These are phyloP conservation scores for Cyclophora albipunctata DNA, from an alignment of 2,888 invertebrate species.

Conservation along the genomic window DNA sequence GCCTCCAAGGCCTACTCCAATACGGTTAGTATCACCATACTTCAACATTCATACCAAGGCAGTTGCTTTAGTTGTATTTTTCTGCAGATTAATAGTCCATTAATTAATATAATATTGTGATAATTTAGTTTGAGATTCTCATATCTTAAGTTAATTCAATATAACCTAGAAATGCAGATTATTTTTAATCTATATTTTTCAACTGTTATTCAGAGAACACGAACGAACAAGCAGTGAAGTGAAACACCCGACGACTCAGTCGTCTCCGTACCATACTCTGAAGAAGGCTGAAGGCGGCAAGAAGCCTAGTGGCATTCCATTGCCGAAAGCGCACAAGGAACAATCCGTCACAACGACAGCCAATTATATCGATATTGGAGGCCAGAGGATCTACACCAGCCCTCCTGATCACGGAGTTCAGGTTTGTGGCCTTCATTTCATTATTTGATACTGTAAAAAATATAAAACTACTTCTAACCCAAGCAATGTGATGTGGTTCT, in stretches of 20 bases:
- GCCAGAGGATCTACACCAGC: slow-evolving; percentile 67
- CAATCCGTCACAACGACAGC: slow-evolving; percentile 54
- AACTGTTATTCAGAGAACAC: slow-evolving; percentile 45
- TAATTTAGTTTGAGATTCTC: too few species aligned
- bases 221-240: slow-evolving; percentile 66
- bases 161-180: too few species aligned
- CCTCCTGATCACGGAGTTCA: slow-evolving; percentile 72
- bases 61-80: too few species aligned
- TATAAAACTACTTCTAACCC: too few species aligned
- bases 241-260: slow-evolving; percentile 60
- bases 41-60: too few species aligned
- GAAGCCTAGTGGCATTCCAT: slow-evolving; percentile 66
- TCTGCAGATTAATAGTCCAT: too few species aligned
- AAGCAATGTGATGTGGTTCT: too few species aligned
- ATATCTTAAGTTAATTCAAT: too few species aligned
- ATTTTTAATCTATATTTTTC: too few species aligned
- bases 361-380: slow-evolving; percentile 68
- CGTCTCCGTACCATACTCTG: slow-evolving; percentile 66
- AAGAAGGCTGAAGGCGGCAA: slow-evolving; percentile 56
- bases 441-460: too few species aligned
- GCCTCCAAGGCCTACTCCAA: slow-evolving; percentile 73
- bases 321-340: slow-evolving; percentile 64
- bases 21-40: slow-evolving; percentile 52
- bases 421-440: slow-evolving; percentile 27
- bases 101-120: too few species aligned